Evolutionary conservation across 2,888 invertebrate species (phyloP), one percentile per base, ranked within the genome.

Genomic region (Gymnosoma rotundatum): DNA sequence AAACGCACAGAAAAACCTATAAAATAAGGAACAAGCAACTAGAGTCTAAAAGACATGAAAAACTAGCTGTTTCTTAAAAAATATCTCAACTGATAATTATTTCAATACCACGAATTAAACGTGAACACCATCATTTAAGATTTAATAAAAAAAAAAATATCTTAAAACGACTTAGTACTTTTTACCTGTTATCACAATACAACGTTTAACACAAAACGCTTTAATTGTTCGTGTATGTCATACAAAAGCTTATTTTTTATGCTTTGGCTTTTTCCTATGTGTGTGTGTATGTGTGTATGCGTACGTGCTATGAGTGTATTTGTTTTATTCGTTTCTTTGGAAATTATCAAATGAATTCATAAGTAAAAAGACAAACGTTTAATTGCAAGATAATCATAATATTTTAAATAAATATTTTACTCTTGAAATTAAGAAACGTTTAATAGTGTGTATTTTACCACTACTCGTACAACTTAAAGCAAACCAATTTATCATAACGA

Each of bases 321-420:
- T 67, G 4, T 36, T 67, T 36, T 9, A 20, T 70, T 45, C 45
- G 2, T n/a, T 21, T 48, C 36, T 38, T 42, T 70, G 48, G 10
- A 10, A 69, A 60, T 52, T 70, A 60, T 61, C 61, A 72, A 79
- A 79, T 84, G 38, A 78, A 78, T 84, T 81, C 81, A 78, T 81
- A 81, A 84, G 69, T 78, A 48, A 84, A 81, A 84, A 84, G 84
- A 84, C 84, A 84, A 84, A 84, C 81, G 81, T 73, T 81, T 84
- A 84, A 84, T 84, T 84, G 84, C 78, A 74, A 84, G 81, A 84
- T 84, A 84, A 84, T 84, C 76, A 81, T 81, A 84, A 84, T 84
- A 84, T 84, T 84, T 81, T 84, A 81, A 84, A 81, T 84, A 84
- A 84, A 84, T 81, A 84, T 84, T 84, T 48, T 81, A 42, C 81